These are phyloP conservation scores for Sphaerodactylus townsendi DNA, from an alignment of 2,113 vertebrate genomes.

Conservation along the genomic window DNA sequence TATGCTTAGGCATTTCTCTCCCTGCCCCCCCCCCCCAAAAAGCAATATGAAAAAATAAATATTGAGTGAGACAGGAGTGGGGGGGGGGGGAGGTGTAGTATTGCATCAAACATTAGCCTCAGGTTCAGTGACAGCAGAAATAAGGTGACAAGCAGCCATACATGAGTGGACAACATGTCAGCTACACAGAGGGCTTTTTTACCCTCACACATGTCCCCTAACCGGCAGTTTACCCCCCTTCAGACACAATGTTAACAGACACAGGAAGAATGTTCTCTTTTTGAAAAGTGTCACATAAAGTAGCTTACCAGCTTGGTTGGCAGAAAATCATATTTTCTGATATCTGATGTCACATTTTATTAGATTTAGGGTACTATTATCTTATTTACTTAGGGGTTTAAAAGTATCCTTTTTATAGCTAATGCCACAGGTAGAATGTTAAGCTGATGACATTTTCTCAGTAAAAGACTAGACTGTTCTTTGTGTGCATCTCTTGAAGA, in stretches of 20 bases:
- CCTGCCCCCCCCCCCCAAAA: conserved; percentile 13
- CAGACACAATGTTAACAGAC: conserved; percentile 80
- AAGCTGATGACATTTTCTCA: conserved; percentile 60
- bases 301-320: conserved; percentile 66
- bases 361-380: conserved; percentile 71
- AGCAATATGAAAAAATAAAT: conserved; percentile 60
- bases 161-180: conserved; percentile 84
- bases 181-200: conserved; percentile 72
- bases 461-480: conserved; percentile 65
- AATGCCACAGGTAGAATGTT: conserved; percentile 74
- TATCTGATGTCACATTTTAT: conserved; percentile 76
- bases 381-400: conserved; percentile 68
- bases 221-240: conserved; percentile 73
- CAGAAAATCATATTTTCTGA: conserved; percentile 76
- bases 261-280: conserved; percentile 83
- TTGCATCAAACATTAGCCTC: conserved; percentile 63
- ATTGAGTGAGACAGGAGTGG: conserved; percentile 51
- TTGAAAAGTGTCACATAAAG: conserved; percentile 76
- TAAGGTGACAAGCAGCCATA: conserved; percentile 68
- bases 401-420: conserved; percentile 69
- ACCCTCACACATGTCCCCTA: conserved; percentile 67
- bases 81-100: conserved; percentile 36
- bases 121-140: conserved; percentile 65
- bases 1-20: conserved; percentile 31
- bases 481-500: conserved; percentile 24